Evolutionary conservation across 2,797 vertebrate genomes (phyloP), one percentile per base, ranked within the genome.

Genomic region (Trachurus trachurus): DNA sequence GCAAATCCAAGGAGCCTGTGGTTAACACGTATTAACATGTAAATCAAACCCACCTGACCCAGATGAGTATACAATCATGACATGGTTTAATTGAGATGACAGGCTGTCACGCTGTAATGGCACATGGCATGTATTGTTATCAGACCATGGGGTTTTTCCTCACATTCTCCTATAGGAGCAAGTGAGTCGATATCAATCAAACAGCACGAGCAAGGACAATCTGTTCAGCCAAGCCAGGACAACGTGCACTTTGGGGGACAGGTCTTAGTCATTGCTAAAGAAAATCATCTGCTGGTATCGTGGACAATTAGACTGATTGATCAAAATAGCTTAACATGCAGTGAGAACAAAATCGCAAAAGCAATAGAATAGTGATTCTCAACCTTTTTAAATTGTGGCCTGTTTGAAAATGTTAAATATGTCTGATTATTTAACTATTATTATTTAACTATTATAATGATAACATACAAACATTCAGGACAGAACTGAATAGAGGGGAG

Each of bases 141-240:
- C 47, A 53, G 40, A 59, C n/a, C 10, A 21, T 2, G 26, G 4
- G 15, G 57, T 37, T 13, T 63, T 54, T 56, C 59, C 67, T n/a
- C 13, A 37, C 29, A 26, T 26, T 40, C 53, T 66, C 47, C 64
- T 47, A n/a, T 6, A 15, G 1, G 47, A 65, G 29, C 31, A 42
- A 70, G 39, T 34, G 7, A 19, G 59, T 80, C 57, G 54, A 49
- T 75, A 53, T 67, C 67, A 80, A 57, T 73, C 26, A 74, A 69
- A 71, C 6, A 29, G 17, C 26, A 68, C 52, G 52, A 80, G 65
- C 50, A 37, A 58, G 12, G 64, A 65, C 58, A 73, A 50, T 16
- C 31, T 56, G 26, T 70, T 66, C n/a, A 62, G 31, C 11, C n/a
- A 8, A 19, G 45, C 59, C 9, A 21, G 45, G 40, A 16, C 47